Base-by-base conservation (phyloP, 2,113 vertebrate genomes). In the Gobiocypris rarus region DNA sequence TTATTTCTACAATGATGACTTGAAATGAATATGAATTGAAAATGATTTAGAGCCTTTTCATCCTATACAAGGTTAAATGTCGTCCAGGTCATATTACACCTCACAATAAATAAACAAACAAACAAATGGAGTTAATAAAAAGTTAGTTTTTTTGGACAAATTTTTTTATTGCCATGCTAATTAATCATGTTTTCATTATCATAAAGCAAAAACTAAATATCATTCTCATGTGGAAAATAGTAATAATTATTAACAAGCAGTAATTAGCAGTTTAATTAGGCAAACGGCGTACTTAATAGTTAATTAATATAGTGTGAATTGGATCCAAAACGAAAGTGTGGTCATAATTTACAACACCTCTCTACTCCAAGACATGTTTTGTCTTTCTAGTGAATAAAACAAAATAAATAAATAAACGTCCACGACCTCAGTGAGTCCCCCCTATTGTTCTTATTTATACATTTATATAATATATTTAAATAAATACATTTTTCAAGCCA, bases 391-490 rank as follows among this genome's bases (percentile, higher is more conserved):
- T 34, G 22, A 83, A 83, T 10, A 70, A 61, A 83, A 78, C 38
- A 31, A 31, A 1, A 31, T 2, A 1, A 31, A 31, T 3, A 31
- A 31, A 31, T 38, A 67, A 86, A 76, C 34, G 56, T 70, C 19
- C 38, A 48, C 34, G 50, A 50, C 59, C 58, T 56, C 84, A 82
- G 70, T 31, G n/a, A 61, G n/a, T 15, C n/a, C 58, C 34, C 43
- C 1, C 38, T 19, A 50, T 84, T 73, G 26, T 17, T 22, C 52
- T 77, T 76, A 11, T 13, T 48, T 41, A 5, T 6, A 38, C 34
- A 38, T 38, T 38, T 38, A 38, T 38, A 31, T 31, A 31, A 17
- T 45, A 76, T 76, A 50, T 78, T 83, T 52, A 78, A 65, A 82
- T 83, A 54, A 83, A 76, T 52, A 61, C 3, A 38, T 43, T 19